Evolutionary conservation across 53 echinoderm and acorn worm species (phyloP).

Genomic region (Henricia sp.): DNA sequence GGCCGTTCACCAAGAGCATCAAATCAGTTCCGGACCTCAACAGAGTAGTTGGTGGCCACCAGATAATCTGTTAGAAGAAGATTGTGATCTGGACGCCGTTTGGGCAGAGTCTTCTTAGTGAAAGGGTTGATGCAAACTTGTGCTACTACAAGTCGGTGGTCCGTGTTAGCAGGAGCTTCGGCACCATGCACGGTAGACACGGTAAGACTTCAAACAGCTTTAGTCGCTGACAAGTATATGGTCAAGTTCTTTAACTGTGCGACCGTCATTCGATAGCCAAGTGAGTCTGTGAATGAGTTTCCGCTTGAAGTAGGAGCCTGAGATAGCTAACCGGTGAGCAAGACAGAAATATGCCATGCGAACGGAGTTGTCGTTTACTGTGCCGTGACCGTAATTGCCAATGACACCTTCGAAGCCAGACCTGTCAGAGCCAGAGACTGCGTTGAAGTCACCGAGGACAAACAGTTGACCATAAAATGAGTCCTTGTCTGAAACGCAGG

Average conservation of each 20-base stretch:
- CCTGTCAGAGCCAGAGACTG: too few species aligned
- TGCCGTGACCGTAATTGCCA: not conserved
- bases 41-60: not conserved
- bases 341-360: not conserved
- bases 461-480: not conserved
- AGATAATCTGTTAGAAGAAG: constrained; percentile 1
- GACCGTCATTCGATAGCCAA: constrained; percentile 8
- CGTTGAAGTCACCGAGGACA: not conserved
- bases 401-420: not conserved
- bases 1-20: not conserved
- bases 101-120: not conserved
- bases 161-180: not conserved
- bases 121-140: not conserved
- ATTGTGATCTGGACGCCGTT: not conserved
- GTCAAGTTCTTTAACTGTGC: not conserved
- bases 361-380: not conserved
- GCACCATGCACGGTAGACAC: not conserved
- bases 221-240: not conserved
- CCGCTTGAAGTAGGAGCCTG: not conserved
- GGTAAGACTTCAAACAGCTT: not conserved
- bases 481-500: constrained; percentile 1
- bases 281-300: constrained; percentile 2
- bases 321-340: not conserved
- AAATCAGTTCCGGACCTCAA: not conserved
- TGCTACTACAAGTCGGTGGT: not conserved